Evolutionary conservation across 2,888 invertebrate species (phyloP).

Genomic region (Siphlonurus alternatus): DNA sequence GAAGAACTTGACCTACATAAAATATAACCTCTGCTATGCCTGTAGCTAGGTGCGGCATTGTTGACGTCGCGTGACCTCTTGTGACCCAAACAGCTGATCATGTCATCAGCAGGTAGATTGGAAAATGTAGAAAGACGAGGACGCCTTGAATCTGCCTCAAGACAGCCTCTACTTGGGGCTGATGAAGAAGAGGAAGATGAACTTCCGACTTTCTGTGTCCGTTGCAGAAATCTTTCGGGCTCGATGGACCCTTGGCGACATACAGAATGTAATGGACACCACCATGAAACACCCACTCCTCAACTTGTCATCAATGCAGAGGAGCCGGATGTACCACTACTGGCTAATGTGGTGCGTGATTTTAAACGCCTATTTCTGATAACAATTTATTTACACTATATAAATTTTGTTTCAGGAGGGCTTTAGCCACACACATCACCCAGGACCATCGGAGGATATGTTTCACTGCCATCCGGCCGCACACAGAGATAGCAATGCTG

Average conservation of each 20-base stretch:
- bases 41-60: no score
- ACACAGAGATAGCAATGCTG: slow-evolving; percentile 31
- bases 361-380: not conserved
- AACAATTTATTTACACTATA: not conserved
- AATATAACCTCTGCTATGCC: no score
- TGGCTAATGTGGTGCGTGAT: slow-evolving; percentile 10
- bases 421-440: not conserved
- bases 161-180: not conserved
- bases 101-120: not conserved
- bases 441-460: slow-evolving; percentile 21
- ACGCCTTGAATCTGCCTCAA: not conserved
- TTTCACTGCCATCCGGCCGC: slow-evolving; percentile 35
- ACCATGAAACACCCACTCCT: not conserved
- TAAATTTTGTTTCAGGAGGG: not conserved
- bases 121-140: not conserved
- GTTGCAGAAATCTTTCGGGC: slow-evolving; percentile 7
- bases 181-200: slow-evolving; percentile 8
- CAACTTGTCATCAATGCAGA: slow-evolving; percentile 10
- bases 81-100: no score
- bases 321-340: slow-evolving; percentile 9
- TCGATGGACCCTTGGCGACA: not conserved
- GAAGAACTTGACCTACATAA: no score
- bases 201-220: slow-evolving; percentile 9
- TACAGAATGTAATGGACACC: slow-evolving; percentile 5
- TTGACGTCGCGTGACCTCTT: not conserved